Evolutionary conservation across 2,113 vertebrate species (phyloP).

Genomic region (Melanerpes formicivorus): DNA sequence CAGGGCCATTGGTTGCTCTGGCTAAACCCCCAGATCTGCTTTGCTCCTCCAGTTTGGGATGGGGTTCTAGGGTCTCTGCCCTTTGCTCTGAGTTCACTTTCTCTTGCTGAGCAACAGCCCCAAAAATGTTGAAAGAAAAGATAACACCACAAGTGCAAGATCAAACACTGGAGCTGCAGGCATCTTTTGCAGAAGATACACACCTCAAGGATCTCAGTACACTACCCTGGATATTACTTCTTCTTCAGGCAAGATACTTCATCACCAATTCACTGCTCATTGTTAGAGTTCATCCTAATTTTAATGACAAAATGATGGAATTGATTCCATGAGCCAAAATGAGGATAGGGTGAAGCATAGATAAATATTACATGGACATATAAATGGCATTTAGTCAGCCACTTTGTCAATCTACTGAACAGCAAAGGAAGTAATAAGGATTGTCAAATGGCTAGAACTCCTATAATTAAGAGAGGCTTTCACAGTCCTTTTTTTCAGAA

Average conservation of each 20-base stretch:
- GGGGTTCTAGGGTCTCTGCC: neutral
- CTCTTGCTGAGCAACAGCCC: neutral
- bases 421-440: neutral
- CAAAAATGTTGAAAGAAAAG: neutral
- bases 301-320: neutral
- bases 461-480: neutral
- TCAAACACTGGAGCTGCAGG: neutral
- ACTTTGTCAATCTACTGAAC: neutral
- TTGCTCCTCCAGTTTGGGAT: neutral
- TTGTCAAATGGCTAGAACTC: neutral
- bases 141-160: neutral
- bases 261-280: neutral
- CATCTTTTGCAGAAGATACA: neutral
- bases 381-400: neutral
- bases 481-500: neutral
- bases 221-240: neutral
- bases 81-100: rapidly evolving
- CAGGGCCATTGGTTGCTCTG: neutral
- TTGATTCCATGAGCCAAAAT: neutral
- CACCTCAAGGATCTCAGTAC: neutral
- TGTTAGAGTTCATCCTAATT: neutral
- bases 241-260: neutral
- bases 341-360: neutral
- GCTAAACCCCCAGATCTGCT: neutral
- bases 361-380: neutral